Base-by-base conservation (phyloP, 2,797 vertebrate genomes). In the Mastacembelus armatus region DNA sequence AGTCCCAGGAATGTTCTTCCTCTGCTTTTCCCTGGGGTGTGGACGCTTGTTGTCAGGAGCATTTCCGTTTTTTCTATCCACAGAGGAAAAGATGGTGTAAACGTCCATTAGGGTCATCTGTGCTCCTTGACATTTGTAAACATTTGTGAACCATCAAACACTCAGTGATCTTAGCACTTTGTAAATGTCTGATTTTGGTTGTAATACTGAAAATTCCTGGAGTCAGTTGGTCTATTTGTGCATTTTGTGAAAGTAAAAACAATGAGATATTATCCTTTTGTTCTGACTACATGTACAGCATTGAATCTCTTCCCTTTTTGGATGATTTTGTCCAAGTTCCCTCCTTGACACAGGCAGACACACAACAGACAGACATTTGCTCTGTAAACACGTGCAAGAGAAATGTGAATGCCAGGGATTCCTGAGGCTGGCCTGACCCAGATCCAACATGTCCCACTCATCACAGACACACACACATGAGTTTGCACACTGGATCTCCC, bases 361-460 rank as follows among this genome's bases (percentile, higher is more conserved):
- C 9, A 52, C 42, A 55, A 40, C 47, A 78, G 42, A 71, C 50
- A 30, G 71, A 54, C 55, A 69, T 62, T 47, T 32, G 64, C 35
- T 69, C 54, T 51, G 30, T 67, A 64, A 66, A 87, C 71, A 74
- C 15, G 51, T 78, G 62, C 49, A 62, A 44, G 47, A 27, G 54
- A 59, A 74, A 64, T 49, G 72, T 58, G 79, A 69, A 88, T 90
- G 73, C 88, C 89, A 62, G 71, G 52, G 69, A 92, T 92, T 90
- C 89, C 88, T 81, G 85, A 85, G 86, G 72, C 79, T 29, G 70
- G 75, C 7, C 78, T 84, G 86, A 89, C 85, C 89, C 85, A 88
- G 69, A 90, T 90, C 72, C 69, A 78, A 77, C 74, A 62, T 73
- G 74, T 64, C 44, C 77, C 65, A 47, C 80, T 71, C 69, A 47